phyloP scores from a whole-genome alignment of 2,888 invertebrate species.

The Branchipolynoe longqiensis region DNA sequence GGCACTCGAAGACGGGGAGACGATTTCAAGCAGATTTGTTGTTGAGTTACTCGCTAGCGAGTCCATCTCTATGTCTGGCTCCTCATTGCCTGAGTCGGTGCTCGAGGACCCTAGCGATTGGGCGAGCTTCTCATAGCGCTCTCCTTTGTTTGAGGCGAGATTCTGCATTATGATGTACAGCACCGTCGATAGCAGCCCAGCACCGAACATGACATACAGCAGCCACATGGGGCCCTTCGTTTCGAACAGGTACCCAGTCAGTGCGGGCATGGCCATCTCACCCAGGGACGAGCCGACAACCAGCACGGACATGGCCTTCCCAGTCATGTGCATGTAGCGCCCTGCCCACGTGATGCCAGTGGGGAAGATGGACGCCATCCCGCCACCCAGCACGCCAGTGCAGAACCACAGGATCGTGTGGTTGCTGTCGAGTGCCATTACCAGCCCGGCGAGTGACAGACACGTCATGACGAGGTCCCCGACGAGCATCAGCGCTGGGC shows the following conservation, averaged over 20 bases:
- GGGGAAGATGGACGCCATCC: slow-evolving; percentile 83
- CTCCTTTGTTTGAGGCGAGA: slow-evolving; percentile 75
- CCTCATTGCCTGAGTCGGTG: slow-evolving; percentile 21
- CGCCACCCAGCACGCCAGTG: slow-evolving; percentile 81
- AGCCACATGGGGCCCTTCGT: slow-evolving; percentile 77
- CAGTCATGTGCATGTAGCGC: slow-evolving; percentile 81
- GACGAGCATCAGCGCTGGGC: slow-evolving; percentile 80
- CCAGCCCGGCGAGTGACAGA: slow-evolving; percentile 75
- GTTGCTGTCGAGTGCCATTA: slow-evolving; percentile 69
- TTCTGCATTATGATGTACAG: slow-evolving; percentile 79
- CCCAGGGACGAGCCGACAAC: slow-evolving; percentile 82
- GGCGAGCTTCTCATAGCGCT: slow-evolving; percentile 65
- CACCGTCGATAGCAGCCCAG: slow-evolving; percentile 73
- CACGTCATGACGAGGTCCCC: slow-evolving; percentile 77
- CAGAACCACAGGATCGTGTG: slow-evolving; percentile 78
- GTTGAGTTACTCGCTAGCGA: slow-evolving; percentile 51
- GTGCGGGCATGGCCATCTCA: slow-evolving; percentile 81
- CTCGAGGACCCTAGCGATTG: slow-evolving; percentile 17
- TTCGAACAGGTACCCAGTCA: slow-evolving; percentile 80
- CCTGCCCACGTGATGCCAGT: slow-evolving; percentile 83
- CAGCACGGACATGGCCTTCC: slow-evolving; percentile 82
- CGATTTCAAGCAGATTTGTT: slow-evolving; percentile 18
- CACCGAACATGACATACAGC: slow-evolving; percentile 79
- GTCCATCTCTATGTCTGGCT: slow-evolving; percentile 56
- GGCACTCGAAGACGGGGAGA: neutral